A percentile compares a stretch with the other conserved stretches of the same genome.
Conservation (phyloP, 2,888 invertebrate genomes). For the Pseudococcus jackbeardsleyi region DNA sequence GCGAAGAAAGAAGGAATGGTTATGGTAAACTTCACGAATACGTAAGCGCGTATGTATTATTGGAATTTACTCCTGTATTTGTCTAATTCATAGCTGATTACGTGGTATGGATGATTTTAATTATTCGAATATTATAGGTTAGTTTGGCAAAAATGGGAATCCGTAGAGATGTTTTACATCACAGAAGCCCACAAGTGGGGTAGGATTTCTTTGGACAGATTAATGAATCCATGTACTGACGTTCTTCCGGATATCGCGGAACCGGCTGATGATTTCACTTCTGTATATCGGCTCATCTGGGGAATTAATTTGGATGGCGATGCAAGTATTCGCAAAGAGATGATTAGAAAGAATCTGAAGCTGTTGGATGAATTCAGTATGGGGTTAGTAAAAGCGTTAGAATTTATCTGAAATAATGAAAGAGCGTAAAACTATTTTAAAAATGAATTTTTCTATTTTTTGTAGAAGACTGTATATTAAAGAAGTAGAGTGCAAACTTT, state of each 20-base stretch:
- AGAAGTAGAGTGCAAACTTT: constrained; percentile 48
- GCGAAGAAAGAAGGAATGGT: not conserved
- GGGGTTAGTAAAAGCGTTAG: not conserved
- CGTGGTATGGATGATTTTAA: not conserved
- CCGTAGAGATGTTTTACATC: constrained; percentile 1
- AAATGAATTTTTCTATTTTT: not conserved
- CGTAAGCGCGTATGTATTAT: not conserved
- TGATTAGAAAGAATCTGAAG: not conserved
- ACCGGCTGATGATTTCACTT: constrained; percentile 62
- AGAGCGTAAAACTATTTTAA: not conserved
- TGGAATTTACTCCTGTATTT: no score
- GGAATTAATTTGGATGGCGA: constrained; percentile 71
- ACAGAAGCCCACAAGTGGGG: constrained; percentile 67
- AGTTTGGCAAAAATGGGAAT: constrained; percentile 26
- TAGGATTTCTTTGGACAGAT: constrained; percentile 70
- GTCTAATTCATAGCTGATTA: not conserved
- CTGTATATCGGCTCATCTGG: constrained; percentile 71
- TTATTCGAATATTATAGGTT: not conserved
- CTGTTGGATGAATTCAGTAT: not conserved
- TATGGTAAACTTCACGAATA: not conserved
- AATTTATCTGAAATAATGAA: not conserved
- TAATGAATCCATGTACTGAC: constrained; percentile 60
- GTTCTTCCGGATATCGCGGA: not conserved
- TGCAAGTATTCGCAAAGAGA: not conserved
- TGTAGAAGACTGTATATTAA: constrained; percentile 5